A percentile compares a stretch with the other conserved stretches of the same genome.
Evolutionary conservation across 53 echinoderm and acorn worm species (phyloP).

Genomic region (Temnopleurus reevesii): DNA sequence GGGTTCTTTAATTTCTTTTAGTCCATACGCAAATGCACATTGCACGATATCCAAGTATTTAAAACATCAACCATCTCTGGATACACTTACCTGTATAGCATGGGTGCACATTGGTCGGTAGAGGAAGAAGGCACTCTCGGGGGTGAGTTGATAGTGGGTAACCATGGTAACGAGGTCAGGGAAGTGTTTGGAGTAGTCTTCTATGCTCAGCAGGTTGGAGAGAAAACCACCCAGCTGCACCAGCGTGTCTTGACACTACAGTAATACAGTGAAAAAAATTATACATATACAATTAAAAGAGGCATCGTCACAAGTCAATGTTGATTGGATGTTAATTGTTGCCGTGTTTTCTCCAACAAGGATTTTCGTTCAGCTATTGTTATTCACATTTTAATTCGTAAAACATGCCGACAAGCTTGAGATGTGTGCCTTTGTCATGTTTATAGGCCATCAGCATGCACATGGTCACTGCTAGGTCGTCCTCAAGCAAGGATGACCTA

Average conservation of each 20-base stretch:
- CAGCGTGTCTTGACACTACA: slow-evolving; percentile 94
- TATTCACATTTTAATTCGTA: no score
- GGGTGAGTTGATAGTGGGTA: slow-evolving; percentile 79
- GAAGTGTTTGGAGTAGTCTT: slow-evolving; percentile 94
- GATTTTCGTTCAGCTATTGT: no score
- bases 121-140: slow-evolving; percentile 97
- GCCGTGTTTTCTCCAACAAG: no score
- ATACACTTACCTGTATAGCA: slow-evolving; percentile 77
- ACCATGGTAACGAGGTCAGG: slow-evolving; percentile 84
- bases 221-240: slow-evolving; percentile 94
- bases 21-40: no score
- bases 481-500: slow-evolving; percentile 81
- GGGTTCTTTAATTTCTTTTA: no score
- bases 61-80: no score
- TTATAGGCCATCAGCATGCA: slow-evolving; percentile 98
- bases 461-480: slow-evolving; percentile 81
- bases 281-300: no score
- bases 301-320: no score
- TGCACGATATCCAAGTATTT: no score
- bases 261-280: neutral
- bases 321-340: no score
- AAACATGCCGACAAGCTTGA: slow-evolving; percentile 95
- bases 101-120: slow-evolving; percentile 84
- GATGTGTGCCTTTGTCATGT: slow-evolving; percentile 74
- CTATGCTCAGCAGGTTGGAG: slow-evolving; percentile 81